These are phyloP conservation scores for Diplosoma virens DNA, from an alignment of 23 tunicate genomes.

Conservation along the genomic window DNA sequence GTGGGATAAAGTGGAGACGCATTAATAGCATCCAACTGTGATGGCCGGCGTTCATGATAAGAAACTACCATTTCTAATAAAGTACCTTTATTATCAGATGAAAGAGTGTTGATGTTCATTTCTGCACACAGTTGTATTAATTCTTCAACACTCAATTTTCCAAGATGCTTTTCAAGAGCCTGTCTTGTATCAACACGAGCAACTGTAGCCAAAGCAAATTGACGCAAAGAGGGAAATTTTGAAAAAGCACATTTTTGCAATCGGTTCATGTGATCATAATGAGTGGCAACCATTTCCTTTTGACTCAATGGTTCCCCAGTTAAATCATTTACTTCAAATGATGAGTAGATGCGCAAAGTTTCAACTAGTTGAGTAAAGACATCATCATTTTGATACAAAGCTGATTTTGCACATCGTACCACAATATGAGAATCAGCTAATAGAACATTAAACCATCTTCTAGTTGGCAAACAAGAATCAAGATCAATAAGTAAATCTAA, in stretches of 20 bases:
- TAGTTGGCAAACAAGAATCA: slow-evolving; percentile 81
- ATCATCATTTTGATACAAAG: slow-evolving; percentile 77
- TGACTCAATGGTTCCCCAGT: slow-evolving; percentile 87
- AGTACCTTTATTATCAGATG: slow-evolving; percentile 57
- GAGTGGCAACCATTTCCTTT: slow-evolving; percentile 79
- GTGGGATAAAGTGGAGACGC: slow-evolving; percentile 93
- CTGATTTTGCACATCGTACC: slow-evolving; percentile 77
- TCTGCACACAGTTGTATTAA: slow-evolving; percentile 39
- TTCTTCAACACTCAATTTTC: slow-evolving; percentile 43
- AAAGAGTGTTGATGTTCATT: slow-evolving; percentile 39
- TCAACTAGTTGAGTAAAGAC: slow-evolving; percentile 89
- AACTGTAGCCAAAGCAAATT: slow-evolving; percentile 70
- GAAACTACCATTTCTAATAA: slow-evolving; percentile 76
- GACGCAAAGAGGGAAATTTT: slow-evolving; percentile 60
- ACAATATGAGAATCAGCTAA: slow-evolving; percentile 70
- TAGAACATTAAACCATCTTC: slow-evolving; percentile 88
- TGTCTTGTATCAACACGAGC: slow-evolving; percentile 64
- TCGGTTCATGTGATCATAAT: slow-evolving; percentile 74
- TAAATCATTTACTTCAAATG: slow-evolving; percentile 96
- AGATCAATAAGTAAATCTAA: slow-evolving; percentile 92
- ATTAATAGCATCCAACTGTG: slow-evolving; percentile 94
- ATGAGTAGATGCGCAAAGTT: slow-evolving; percentile 57
- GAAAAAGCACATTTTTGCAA: slow-evolving; percentile 82
- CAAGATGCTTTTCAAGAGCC: slow-evolving; percentile 53
- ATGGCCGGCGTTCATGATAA: slow-evolving; percentile 71